Evolutionary conservation across 37 sponge, comb jelly and placozoan genomes (phyloP), one percentile per base, ranked within the genome.

Genomic region (Hormiphora californensis): DNA sequence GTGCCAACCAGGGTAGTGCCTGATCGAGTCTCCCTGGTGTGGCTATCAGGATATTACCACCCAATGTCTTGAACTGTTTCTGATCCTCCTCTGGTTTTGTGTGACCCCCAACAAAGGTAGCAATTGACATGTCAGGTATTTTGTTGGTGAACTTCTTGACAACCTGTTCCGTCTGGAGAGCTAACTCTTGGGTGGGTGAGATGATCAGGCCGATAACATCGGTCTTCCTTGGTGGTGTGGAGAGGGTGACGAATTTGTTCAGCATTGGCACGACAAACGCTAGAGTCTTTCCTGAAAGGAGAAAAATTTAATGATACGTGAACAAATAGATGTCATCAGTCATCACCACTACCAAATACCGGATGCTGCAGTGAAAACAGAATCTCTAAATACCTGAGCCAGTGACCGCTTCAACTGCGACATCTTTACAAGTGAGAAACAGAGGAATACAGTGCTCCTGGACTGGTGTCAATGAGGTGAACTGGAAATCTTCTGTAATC

Each of bases 131-230:
- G 9, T 54, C 39, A 35, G 85, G 68, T 40, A 91, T 85, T 43
- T 91, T 38, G n/a, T 15, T 35, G 5, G 89, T 17, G 31, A 94
- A 93, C 1, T 15, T 43, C 12, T 40, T 39, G 23, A 93, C 69
- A 86, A 98, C 95, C 0, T 86, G 88, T 53, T 87, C 86, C 22
- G 90, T 93, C 88, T 98, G 99, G 3, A 65, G 62, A 51, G 99
- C 99, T 54, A 98, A 89, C 61, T 98, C 99, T 55, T 95, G 69
- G 12, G 99, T 98, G 17, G 99, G 99, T n/a, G 94, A 86, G 28
- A 98, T 54, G 0, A 98, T 68, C 4, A 98, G 35, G 28, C 89
- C 85, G 2, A 81, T 30, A 40, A 90, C 54, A 31, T 38, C n/a
- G 54, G 40, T 54, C 85, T 89, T 87, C 69, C 43, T 54, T 35